Evolutionary conservation across 2,888 invertebrate genomes (phyloP).

Genomic region (Archips xylosteana): DNA sequence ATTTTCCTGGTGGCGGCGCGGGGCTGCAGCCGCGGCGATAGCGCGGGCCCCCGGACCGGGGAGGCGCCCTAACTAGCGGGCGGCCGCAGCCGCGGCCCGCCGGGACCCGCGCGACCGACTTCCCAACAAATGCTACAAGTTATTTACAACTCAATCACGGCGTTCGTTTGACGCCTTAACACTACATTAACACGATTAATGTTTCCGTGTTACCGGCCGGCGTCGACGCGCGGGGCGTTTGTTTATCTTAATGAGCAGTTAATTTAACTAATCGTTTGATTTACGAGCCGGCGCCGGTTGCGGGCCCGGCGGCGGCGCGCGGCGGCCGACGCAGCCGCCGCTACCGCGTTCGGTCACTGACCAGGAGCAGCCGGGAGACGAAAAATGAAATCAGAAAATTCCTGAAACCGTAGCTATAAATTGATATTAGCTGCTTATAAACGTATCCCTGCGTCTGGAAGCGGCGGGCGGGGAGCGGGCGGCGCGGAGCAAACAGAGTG

Average conservation of each 20-base stretch:
- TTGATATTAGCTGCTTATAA: conserved; percentile 18
- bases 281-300: conserved; percentile 23
- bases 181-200: background rate
- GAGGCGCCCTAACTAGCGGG: background rate
- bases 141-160: conserved; percentile 24
- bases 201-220: conserved; percentile 1
- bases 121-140: conserved; percentile 22
- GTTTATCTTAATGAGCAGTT: conserved; percentile 26
- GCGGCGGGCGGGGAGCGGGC: background rate
- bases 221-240: background rate
- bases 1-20: background rate
- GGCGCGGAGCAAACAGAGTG: conserved; percentile 18
- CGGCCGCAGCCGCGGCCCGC: background rate
- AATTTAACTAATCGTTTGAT: conserved; percentile 38
- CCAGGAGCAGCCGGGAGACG: background rate
- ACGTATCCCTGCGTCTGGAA: conserved; percentile 8
- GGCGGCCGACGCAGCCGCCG: background rate
- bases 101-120: conserved; percentile 15
- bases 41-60: background rate
- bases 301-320: background rate
- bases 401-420: conserved; percentile 19
- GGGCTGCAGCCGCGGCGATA: background rate
- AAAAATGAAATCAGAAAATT: conserved; percentile 5
- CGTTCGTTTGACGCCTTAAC: conserved; percentile 11
- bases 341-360: background rate